A percentile compares a stretch with the other conserved stretches of the same genome.
These are phyloP conservation scores for Limnodromus scolopaceus DNA, from an alignment of 2,797 vertebrate species.

Conservation along the genomic window DNA sequence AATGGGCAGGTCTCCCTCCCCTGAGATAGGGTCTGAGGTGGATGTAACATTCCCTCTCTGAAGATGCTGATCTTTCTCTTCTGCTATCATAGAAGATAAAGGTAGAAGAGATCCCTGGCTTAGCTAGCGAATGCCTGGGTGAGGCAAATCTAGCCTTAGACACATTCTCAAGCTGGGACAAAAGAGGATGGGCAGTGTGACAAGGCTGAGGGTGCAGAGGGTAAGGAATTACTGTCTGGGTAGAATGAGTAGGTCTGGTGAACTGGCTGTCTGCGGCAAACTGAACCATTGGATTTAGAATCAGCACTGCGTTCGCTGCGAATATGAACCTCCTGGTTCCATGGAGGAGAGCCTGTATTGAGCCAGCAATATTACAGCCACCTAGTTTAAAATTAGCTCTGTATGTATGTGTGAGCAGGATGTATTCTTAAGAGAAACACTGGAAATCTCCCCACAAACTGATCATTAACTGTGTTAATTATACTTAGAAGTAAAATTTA, in stretches of 20 bases:
- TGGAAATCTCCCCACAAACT: neutral
- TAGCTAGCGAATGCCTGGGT: neutral
- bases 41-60: neutral
- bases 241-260: neutral
- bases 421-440: neutral
- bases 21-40: neutral
- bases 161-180: neutral
- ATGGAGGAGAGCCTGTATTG: neutral
- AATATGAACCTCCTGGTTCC: neutral
- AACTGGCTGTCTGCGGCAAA: neutral
- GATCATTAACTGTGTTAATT: neutral
- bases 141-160: neutral
- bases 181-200: neutral
- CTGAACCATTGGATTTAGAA: neutral
- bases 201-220: neutral
- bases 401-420: neutral
- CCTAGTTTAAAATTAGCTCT: neutral
- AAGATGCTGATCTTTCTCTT: neutral
- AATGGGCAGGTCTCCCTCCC: neutral
- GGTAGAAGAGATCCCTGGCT: neutral
- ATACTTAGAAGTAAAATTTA: neutral
- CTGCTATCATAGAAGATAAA: neutral
- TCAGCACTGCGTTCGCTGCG: fast-evolving
- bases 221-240: neutral
- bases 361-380: neutral